Base-by-base conservation (phyloP, 2,888 invertebrate genomes). In the Chrysina gloriosa region DNA sequence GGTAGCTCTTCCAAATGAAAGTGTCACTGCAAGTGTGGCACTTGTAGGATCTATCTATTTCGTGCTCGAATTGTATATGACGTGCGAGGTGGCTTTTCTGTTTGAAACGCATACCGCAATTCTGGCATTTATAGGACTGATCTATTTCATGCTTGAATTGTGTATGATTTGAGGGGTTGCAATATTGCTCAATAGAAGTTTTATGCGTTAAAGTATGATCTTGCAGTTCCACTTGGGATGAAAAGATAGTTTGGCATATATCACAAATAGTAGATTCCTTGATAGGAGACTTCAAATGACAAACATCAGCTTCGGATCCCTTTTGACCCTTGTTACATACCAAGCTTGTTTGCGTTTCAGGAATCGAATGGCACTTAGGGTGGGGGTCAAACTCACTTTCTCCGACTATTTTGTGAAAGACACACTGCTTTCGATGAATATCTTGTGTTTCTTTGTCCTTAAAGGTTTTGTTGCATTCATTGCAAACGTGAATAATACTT, bases 41-140 rank as follows among this genome's bases (percentile, higher is more conserved):
- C n/a, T n/a, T n/a, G n/a, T n/a, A n/a, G n/a, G n/a, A n/a, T n/a
- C n/a, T n/a, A n/a, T n/a, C 47, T 11, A 29, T 19, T n/a, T n/a
- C n/a, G 47, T 63, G 48, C 48, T 47, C 2, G 27, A 21, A 2
- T 23, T n/a, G 47, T n/a, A 47, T 23, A 47, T 47, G 47, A 9
- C 23, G 19, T 47, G 19, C 16, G 6, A 47, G 23, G 4, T 6
- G 21, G 1, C 23, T 21, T 7, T 47, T 47, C 7, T 6, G 9
- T n/a, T 23, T n/a, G 9, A 6, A 29, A n/a, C 19, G 19, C 63
- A 48, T 29, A 31, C 23, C 16, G 3, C 23, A 56, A 1, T 14
- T 36, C 0, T 56, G 16, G 34, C 56, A 34, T 21, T n/a, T 39
- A 11, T 36, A 9, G n/a, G 36, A n/a, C n/a, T n/a, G n/a, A n/a